Evolutionary conservation across 2,113 vertebrate species (phyloP).

Genomic region (Pelobates fuscus): DNA sequence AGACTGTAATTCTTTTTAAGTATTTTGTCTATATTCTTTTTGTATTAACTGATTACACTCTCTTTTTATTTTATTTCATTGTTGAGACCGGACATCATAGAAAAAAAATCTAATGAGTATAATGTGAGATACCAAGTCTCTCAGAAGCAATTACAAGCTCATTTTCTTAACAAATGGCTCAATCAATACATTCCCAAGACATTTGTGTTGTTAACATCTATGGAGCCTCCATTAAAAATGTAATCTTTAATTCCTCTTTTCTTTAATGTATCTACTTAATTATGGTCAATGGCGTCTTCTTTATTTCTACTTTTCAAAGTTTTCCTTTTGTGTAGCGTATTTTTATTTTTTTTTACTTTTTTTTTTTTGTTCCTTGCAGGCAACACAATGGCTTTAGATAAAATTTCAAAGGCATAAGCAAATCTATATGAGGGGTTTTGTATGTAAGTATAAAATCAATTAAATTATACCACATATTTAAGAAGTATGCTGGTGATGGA

Average conservation of each 20-base stretch:
- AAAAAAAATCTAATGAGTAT: conserved; percentile 40
- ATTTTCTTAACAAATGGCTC: conserved; percentile 45
- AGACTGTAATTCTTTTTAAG: conserved; percentile 10
- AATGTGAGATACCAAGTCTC: conserved; percentile 30
- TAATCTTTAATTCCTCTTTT: conserved; percentile 41
- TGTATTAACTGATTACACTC: conserved; percentile 28
- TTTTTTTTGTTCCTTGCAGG: no score
- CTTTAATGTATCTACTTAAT: conserved; percentile 33
- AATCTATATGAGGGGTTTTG: no score
- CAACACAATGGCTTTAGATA: no score
- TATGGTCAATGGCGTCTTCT: conserved; percentile 17
- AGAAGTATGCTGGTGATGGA: no score
- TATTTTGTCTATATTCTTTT: conserved; percentile 10
- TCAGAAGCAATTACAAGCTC: conserved; percentile 43
- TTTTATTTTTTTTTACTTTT: no score
- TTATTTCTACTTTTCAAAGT: conserved; percentile 13
- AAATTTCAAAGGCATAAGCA: no score
- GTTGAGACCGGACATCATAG: conserved; percentile 26
- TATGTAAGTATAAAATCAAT: no score
- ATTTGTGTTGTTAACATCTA: conserved; percentile 33
- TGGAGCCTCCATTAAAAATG: conserved; percentile 39
- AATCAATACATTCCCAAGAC: conserved; percentile 47
- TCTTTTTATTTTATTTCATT: conserved; percentile 31
- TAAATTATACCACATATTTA: no score
- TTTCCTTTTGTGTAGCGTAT: conserved; percentile 9